These are phyloP conservation scores for Allobates femoralis DNA, from an alignment of 2,797 vertebrate species.

Conservation along the genomic window DNA sequence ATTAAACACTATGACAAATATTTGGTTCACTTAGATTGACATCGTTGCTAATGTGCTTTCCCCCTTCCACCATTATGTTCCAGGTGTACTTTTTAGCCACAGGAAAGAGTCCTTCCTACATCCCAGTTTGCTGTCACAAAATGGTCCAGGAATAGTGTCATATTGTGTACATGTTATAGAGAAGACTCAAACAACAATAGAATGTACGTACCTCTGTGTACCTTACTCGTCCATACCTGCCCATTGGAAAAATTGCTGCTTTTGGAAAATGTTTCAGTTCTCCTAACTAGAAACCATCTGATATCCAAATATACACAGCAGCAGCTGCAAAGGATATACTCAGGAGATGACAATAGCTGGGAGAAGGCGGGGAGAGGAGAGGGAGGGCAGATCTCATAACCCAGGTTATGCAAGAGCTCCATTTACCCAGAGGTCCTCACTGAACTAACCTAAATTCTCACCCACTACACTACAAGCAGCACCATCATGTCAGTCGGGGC, in stretches of 20 bases:
- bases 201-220: not conserved
- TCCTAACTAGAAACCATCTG: not conserved
- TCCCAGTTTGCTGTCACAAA: not conserved
- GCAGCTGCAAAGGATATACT: not conserved
- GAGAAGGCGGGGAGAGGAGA: not conserved
- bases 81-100: not conserved
- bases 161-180: not conserved
- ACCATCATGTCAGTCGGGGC: not conserved
- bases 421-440: conserved; percentile 53
- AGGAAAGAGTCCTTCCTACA: too few relatives aligned
- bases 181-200: not conserved
- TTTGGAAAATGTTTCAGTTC: not conserved
- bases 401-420: conserved; percentile 59
- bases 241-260: not conserved
- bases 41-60: too few relatives aligned
- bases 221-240: not conserved
- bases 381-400: conserved; percentile 49
- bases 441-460: conserved; percentile 13
- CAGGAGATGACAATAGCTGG: not conserved
- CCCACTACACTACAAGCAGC: not conserved
- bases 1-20: too few relatives aligned
- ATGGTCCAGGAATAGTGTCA: not conserved
- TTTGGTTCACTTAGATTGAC: too few relatives aligned
- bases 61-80: not conserved
- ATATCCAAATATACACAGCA: not conserved